phyloP scores from a whole-genome alignment of 2,113 vertebrate genomes.

The Chaetodon auriga region DNA sequence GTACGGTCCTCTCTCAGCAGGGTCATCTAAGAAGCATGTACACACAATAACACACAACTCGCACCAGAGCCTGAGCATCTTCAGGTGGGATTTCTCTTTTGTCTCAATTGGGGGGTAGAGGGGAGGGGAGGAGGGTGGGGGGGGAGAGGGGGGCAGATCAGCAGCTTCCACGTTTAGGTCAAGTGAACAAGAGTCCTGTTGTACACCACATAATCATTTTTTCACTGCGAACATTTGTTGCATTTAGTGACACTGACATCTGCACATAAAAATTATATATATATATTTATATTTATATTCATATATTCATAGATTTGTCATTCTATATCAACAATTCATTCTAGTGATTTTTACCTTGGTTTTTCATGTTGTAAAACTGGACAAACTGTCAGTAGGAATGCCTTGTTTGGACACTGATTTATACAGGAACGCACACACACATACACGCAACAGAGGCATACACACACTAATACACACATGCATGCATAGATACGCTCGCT shows the following conservation, averaged over 20 bases:
- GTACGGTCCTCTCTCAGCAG: conserved; percentile 85
- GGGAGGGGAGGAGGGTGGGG: not conserved
- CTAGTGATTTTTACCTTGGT: conserved; percentile 80
- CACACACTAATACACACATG: conserved; percentile 78
- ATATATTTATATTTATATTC: conserved; percentile 85
- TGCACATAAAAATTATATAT: conserved; percentile 90
- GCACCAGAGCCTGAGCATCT: conserved; percentile 84
- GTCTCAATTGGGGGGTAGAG: conserved; percentile 44
- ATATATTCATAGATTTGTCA: conserved; percentile 86
- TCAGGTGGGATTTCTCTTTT: conserved; percentile 81
- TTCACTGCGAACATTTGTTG: conserved; percentile 81
- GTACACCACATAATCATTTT: conserved; percentile 78
- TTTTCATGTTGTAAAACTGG: conserved; percentile 81
- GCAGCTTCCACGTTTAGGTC: conserved; percentile 79
- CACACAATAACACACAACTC: conserved; percentile 86
- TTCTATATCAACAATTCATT: conserved; percentile 87
- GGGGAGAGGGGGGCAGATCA: conserved; percentile 41
- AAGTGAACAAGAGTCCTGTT: conserved; percentile 82
- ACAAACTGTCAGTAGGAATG: conserved; percentile 81
- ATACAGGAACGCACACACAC: conserved; percentile 76
- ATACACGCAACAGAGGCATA: conserved; percentile 67
- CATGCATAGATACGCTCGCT: conserved; percentile 82
- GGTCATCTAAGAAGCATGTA: conserved; percentile 86
- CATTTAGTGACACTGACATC: conserved; percentile 87
- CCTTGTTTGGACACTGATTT: conserved; percentile 82